Conservation (phyloP, 2,113 vertebrate species). For the Tympanuchus pallidicinctus region DNA sequence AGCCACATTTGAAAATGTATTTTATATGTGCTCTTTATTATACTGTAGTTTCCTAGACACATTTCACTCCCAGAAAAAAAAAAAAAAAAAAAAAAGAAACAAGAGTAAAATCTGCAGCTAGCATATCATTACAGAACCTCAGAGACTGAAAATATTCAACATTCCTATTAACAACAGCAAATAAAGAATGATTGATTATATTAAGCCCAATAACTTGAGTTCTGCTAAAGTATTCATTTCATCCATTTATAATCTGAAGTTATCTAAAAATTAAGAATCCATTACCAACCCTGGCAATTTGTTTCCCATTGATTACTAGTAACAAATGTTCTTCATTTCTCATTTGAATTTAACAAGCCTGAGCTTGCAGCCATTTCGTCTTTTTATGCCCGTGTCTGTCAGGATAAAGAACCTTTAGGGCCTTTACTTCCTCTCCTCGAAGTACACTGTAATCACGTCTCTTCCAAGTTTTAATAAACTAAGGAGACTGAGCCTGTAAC, state of each 20-base stretch:
- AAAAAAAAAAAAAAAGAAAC: background rate
- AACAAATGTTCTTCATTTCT: slow-evolving; percentile 30
- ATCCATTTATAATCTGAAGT: slow-evolving; percentile 11
- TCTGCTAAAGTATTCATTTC: background rate
- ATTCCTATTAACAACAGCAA: slow-evolving; percentile 18
- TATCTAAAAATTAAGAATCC: slow-evolving; percentile 30
- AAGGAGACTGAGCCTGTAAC: background rate
- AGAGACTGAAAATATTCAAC: slow-evolving; percentile 20
- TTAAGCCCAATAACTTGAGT: background rate
- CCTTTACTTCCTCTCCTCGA: background rate
- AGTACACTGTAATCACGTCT: background rate
- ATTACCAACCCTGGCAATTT: slow-evolving; percentile 10
- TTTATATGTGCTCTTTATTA: background rate
- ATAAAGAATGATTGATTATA: background rate
- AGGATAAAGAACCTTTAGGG: background rate
- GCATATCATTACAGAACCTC: background rate
- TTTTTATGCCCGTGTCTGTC: background rate
- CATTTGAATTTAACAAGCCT: slow-evolving; percentile 22
- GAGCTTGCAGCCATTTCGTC: background rate
- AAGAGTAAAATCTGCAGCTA: background rate
- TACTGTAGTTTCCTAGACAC: background rate
- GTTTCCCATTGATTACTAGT: slow-evolving; percentile 46
- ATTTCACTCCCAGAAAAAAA: background rate
- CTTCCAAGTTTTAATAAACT: background rate
- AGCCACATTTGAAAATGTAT: background rate